These are phyloP conservation scores for Drosophila picticornis DNA, from an alignment of 2,888 invertebrate species.

Conservation along the genomic window DNA sequence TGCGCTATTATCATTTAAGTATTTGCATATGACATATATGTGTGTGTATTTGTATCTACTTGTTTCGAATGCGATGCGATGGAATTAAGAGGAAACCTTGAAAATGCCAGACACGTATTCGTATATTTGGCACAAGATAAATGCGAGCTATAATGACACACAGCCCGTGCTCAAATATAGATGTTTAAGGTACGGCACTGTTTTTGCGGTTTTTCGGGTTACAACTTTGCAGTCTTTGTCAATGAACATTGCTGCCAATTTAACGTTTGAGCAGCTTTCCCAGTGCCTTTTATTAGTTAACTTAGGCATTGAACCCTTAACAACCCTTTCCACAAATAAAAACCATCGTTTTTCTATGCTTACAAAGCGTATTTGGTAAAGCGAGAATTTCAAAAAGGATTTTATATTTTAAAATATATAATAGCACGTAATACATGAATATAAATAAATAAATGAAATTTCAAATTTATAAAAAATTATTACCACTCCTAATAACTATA, in stretches of 20 bases:
- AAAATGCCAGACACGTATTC: constrained; percentile 74
- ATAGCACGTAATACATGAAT: no score
- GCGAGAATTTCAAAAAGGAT: neutral
- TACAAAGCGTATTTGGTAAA: neutral
- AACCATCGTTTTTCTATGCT: neutral
- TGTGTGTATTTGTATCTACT: constrained; percentile 8
- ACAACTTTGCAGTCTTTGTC: constrained; percentile 28
- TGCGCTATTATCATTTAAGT: constrained; percentile 72
- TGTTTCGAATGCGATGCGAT: constrained; percentile 31
- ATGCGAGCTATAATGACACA: constrained; percentile 42
- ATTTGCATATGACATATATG: constrained; percentile 62
- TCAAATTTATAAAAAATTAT: neutral
- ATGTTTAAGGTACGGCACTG: constrained; percentile 28
- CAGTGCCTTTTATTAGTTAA: constrained; percentile 42
- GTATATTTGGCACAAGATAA: constrained; percentile 56
- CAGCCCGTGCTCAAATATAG: constrained; percentile 39
- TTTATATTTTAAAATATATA: neutral
- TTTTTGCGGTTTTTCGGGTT: constrained; percentile 23
- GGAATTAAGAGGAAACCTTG: constrained; percentile 75
- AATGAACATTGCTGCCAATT: constrained; percentile 53
- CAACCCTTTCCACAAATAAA: constrained; percentile 1
- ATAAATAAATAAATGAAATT: neutral
- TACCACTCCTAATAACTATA: neutral
- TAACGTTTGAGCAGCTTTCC: constrained; percentile 56
- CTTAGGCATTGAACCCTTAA: constrained; percentile 19